Conservation (phyloP, 2,113 vertebrate species). For the Glaucomys volans region DNA sequence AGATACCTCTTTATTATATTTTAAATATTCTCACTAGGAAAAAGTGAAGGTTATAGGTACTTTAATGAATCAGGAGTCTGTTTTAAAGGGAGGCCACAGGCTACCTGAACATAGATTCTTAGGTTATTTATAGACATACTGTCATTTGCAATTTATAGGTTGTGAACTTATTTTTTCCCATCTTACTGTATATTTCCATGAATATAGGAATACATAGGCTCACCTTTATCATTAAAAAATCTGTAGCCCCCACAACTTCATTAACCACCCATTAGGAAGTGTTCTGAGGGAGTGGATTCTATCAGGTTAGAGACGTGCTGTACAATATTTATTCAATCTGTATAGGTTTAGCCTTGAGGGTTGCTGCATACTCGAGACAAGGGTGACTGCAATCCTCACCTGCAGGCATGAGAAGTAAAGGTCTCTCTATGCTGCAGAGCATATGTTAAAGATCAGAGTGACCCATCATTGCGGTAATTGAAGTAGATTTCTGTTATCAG, state of each 20-base stretch:
- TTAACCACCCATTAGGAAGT: neutral
- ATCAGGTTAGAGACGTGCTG: neutral
- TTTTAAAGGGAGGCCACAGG: neutral
- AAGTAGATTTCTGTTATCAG: neutral
- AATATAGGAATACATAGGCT: neutral
- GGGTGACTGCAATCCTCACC: neutral
- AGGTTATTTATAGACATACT: neutral
- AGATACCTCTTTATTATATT: neutral
- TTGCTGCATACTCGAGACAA: neutral
- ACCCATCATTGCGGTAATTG: neutral
- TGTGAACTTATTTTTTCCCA: neutral
- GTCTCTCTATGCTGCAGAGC: neutral
- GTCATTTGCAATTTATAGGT: neutral
- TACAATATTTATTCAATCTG: neutral
- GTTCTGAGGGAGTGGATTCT: neutral
- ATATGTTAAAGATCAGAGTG: neutral
- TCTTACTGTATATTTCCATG: neutral
- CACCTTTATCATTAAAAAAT: neutral
- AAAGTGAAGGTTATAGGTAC: neutral
- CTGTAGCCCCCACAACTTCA: neutral
- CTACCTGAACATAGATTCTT: neutral
- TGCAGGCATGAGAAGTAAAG: neutral
- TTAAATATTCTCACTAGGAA: neutral
- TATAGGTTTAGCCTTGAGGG: neutral
- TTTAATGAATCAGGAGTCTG: neutral